Base-by-base conservation (phyloP, 2,797 vertebrate genomes). In the Poeciliopsis paucimaculata region DNA sequence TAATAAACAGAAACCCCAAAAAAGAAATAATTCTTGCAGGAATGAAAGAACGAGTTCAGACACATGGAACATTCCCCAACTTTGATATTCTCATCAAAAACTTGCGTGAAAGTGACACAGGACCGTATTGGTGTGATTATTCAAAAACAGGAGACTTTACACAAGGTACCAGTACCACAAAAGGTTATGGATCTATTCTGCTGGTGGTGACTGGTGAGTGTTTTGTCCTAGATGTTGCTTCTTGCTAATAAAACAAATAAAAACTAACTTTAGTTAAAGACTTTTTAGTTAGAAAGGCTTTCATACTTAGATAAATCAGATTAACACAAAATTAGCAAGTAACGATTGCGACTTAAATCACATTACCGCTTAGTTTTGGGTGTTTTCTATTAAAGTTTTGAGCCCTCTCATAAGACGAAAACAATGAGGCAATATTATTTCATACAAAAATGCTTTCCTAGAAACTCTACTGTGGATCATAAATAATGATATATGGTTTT, bases 71-170 rank as follows among this genome's bases (percentile, higher is more conserved):
- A 0, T 15, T 73, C 7, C 66, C 79, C 1, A 55, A 46, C 0
- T 0, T 90, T 39, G 55, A 81, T 8, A 70, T 95, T 71, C 1
- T 82, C 49, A 89, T 96, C 53, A 86, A 0, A 18, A 91, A 95
- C 83, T 0, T 96, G 75, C 87, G 51, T 1, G 0, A 10, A 1
- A 20, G 49, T 0, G 94, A 96, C 85, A 90, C 87, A 0, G 93
- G 89, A 0, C 55, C 34, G 0, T 95, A 93, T 79, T 92, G 86
- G 87, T 96, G 94, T 39, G 0, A 6, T 1, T 93, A 87, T 75
- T 0, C 1, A 0, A 11, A 0, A 0, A 16, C 0, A 2, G 1
- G n/a, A 11, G 0, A 60, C 11, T 0, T 1, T 13, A 12, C 4
- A 57, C 4, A 28, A 26, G 0, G 46, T 47, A 5, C 4, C 46